Conservation (phyloP, 2,113 vertebrate genomes). For the Irena cyanogastra region DNA sequence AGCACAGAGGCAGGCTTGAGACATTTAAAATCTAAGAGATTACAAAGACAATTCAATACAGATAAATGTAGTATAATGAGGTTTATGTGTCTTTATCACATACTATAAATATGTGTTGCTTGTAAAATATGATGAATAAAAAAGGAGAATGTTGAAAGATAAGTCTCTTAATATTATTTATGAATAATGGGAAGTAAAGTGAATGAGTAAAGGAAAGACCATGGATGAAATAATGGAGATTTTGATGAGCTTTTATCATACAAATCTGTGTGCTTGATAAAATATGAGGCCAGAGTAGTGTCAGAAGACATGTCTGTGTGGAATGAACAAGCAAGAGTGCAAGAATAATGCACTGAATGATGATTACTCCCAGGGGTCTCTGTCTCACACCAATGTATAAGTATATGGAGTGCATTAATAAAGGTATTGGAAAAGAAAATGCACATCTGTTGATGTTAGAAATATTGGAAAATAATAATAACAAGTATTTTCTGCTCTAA, state of each 20-base stretch:
- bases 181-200: constrained; percentile 64
- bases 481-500: constrained; percentile 18
- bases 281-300: constrained; percentile 45
- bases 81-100: constrained; percentile 60
- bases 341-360: constrained; percentile 15
- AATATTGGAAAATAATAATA: constrained; percentile 32
- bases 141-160: constrained; percentile 55
- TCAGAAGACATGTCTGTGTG: constrained; percentile 44
- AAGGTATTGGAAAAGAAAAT: constrained; percentile 30
- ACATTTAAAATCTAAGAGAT: constrained; percentile 56
- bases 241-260: constrained; percentile 69
- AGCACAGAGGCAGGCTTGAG: constrained; percentile 1
- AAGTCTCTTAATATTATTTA: constrained; percentile 65
- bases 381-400: constrained; percentile 12
- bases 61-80: constrained; percentile 61
- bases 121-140: constrained; percentile 66
- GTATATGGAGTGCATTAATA: constrained; percentile 26
- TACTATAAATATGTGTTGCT: constrained; percentile 42
- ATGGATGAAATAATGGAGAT: constrained; percentile 66
- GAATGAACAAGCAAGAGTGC: constrained; percentile 42
- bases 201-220: constrained; percentile 50
- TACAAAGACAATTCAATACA: constrained; percentile 46
- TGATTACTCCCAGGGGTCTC: constrained; percentile 17
- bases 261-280: constrained; percentile 64
- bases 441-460: constrained; percentile 7